Conservation (phyloP, 2,888 invertebrate genomes). For the Strigamia maritima region DNA sequence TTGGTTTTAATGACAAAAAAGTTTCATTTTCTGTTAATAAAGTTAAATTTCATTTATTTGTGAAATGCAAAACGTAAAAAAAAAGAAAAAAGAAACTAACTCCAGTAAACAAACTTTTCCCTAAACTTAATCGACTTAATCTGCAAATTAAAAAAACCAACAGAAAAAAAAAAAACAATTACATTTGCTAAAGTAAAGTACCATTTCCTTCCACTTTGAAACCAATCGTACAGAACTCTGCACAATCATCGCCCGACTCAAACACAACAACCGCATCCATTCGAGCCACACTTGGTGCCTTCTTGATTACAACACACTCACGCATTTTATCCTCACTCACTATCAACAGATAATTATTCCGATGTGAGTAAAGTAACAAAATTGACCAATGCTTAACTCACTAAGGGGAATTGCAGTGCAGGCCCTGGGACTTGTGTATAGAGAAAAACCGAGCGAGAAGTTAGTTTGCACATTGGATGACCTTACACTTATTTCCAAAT, state of each 20-base stretch:
- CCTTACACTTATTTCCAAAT: constrained; percentile 23
- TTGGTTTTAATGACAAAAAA: too few species aligned
- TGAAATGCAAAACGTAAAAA: too few species aligned
- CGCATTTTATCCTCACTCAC: constrained; percentile 8
- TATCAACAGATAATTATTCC: constrained; percentile 18
- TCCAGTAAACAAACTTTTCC: neutral
- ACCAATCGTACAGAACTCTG: constrained; percentile 14
- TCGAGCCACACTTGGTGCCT: neutral
- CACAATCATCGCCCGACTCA: constrained; percentile 8
- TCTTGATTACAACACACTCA: constrained; percentile 10
- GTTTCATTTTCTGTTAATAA: too few species aligned
- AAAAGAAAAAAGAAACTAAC: too few species aligned
- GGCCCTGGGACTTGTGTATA: neutral
- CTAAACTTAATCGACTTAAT: constrained; percentile 8
- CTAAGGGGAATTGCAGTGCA: constrained; percentile 20
- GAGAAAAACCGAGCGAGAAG: neutral
- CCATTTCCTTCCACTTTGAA: constrained; percentile 19
- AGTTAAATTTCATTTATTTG: too few species aligned
- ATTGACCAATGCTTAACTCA: constrained; percentile 9
- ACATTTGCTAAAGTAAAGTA: neutral
- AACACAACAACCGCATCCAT: constrained; percentile 17
- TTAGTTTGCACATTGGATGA: constrained; percentile 4
- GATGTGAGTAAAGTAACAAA: constrained; percentile 8
- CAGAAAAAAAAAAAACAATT: neutral
- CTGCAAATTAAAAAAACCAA: neutral